Conservation (phyloP, 2,113 vertebrate genomes). For the Castor canadensis region DNA sequence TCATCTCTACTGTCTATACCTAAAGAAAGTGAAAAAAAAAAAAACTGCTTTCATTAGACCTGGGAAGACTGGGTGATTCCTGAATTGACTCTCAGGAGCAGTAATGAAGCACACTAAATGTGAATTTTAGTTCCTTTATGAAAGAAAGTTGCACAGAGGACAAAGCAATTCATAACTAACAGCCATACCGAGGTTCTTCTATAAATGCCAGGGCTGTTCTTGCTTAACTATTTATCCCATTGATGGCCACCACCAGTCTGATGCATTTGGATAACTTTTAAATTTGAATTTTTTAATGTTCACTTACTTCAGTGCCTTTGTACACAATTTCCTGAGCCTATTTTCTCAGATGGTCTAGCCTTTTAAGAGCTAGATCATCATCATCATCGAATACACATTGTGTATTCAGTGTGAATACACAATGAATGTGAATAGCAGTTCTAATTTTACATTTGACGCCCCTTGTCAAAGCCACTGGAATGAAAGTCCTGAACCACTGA, state of each 20-base stretch:
- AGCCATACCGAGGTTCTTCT: background rate
- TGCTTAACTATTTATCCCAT: background rate
- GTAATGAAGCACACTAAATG: background rate
- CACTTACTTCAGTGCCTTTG: background rate
- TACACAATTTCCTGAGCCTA: background rate
- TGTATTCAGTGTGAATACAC: fast-evolving
- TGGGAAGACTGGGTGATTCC: background rate
- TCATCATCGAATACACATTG: too few species aligned
- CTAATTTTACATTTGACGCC: background rate
- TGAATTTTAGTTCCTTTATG: background rate
- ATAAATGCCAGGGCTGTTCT: background rate
- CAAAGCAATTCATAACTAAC: background rate
- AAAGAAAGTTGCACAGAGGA: background rate
- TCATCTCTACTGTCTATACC: too few species aligned
- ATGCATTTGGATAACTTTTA: background rate
- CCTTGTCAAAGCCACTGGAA: background rate
- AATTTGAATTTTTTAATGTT: background rate
- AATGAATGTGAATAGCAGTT: background rate
- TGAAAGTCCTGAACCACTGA: background rate
- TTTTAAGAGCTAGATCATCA: background rate
- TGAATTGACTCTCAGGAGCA: background rate
- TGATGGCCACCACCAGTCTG: background rate
- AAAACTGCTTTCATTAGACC: background rate
- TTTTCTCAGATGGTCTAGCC: background rate
- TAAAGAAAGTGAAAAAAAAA: background rate